Percentiles rank a stretch among this genome's conserved stretches.
These are phyloP conservation scores for Philhelius pedissequus DNA, from an alignment of 2,888 invertebrate species.

Conservation along the genomic window DNA sequence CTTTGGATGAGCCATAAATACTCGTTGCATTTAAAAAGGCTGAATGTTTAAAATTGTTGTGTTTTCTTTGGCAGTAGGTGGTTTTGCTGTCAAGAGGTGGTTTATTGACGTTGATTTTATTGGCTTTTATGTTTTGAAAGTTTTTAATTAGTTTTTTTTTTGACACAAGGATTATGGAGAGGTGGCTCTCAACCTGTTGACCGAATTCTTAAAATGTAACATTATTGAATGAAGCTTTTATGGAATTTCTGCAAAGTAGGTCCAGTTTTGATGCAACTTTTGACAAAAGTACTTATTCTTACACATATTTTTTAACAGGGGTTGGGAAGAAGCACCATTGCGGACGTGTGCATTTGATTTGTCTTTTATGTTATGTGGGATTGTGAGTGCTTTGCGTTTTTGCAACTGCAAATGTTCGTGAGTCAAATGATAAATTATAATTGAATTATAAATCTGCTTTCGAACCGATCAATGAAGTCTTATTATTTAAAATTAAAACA, in stretches of 20 bases:
- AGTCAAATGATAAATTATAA: too few species aligned
- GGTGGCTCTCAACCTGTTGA: background rate
- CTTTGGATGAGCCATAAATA: constrained; percentile 1
- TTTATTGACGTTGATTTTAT: constrained; percentile 40
- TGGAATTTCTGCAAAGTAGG: background rate
- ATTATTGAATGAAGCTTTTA: background rate
- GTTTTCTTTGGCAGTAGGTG: constrained; percentile 47
- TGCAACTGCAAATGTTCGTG: too few species aligned
- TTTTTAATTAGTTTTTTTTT: constrained; percentile 40
- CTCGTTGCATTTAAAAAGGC: background rate
- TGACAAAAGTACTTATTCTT: background rate
- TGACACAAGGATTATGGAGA: background rate
- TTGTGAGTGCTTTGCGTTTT: too few species aligned
- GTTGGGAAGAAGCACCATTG: too few species aligned
- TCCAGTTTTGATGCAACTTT: background rate
- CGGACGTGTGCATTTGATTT: too few species aligned
- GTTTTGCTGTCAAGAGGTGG: background rate
- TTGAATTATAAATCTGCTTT: too few species aligned
- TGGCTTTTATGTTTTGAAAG: constrained; percentile 40
- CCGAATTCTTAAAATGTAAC: background rate
- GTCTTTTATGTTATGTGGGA: too few species aligned
- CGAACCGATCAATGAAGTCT: too few species aligned
- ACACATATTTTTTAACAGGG: background rate
- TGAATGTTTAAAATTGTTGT: constrained; percentile 22
- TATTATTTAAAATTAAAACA: too few species aligned